phyloP scores from a whole-genome alignment of 1,140 invertebrate species.

The Armadillidium nasatum region DNA sequence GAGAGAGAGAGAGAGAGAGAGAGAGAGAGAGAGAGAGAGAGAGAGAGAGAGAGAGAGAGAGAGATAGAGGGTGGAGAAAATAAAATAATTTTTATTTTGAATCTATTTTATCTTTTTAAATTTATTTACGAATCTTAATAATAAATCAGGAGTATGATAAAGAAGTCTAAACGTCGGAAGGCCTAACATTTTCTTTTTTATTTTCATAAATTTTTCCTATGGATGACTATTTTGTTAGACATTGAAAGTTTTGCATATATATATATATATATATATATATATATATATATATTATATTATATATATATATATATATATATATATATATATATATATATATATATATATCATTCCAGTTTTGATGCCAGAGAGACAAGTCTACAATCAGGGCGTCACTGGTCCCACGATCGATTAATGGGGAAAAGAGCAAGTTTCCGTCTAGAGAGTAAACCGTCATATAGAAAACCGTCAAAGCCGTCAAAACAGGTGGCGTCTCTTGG shows the following conservation, averaged over 20 bases:
- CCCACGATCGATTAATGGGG: neutral
- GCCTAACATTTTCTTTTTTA: no score
- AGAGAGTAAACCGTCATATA: neutral
- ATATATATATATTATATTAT: neutral
- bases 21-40: no score
- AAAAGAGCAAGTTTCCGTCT: neutral
- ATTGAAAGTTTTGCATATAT: neutral
- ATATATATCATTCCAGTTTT: neutral
- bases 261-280: slow-evolving; percentile 15
- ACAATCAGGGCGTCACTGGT: neutral
- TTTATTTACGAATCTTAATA: no score
- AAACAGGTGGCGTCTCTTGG: neutral
- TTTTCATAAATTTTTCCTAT: no score
- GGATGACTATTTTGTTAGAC: no score
- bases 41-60: no score
- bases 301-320: slow-evolving; percentile 13
- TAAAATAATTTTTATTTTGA: no score
- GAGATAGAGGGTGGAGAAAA: no score
- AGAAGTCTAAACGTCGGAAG: no score
- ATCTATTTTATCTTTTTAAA: no score
- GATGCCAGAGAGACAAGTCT: neutral
- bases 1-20: no score
- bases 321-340: neutral
- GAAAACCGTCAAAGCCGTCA: neutral
- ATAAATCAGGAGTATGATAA: no score